Evolutionary conservation across 2,888 invertebrate species (phyloP).

Genomic region (Drosophila parthenogenetica): DNA sequence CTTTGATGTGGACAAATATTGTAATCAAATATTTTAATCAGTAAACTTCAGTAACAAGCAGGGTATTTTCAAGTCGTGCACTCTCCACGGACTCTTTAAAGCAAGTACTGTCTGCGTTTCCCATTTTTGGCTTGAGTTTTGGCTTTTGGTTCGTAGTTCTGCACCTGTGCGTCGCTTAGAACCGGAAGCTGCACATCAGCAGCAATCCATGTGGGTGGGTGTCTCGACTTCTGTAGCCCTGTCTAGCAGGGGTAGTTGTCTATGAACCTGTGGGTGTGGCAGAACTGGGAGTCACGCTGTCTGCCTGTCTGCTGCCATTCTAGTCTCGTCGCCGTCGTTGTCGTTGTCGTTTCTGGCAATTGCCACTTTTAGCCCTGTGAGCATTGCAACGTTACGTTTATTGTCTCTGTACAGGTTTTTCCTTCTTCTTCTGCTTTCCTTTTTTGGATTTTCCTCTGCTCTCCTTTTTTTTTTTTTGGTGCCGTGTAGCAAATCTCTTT

Average conservation of each 20-base stretch:
- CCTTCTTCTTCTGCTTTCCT: neutral
- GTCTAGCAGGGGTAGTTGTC: neutral
- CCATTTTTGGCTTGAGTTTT: slow-evolving; percentile 18
- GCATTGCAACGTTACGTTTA: slow-evolving; percentile 64
- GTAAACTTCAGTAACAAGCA: too few relatives aligned
- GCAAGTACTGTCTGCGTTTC: neutral
- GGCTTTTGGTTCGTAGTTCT: slow-evolving; percentile 40
- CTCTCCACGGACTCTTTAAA: neutral
- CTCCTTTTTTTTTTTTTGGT: slow-evolving; percentile 4
- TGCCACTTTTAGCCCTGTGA: slow-evolving; percentile 67
- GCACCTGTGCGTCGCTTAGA: slow-evolving; percentile 78
- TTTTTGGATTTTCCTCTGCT: neutral
- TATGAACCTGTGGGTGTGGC: slow-evolving; percentile 4
- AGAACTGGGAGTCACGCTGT: slow-evolving; percentile 48
- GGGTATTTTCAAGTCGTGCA: neutral
- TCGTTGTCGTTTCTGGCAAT: slow-evolving; percentile 55
- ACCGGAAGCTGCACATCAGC: slow-evolving; percentile 78
- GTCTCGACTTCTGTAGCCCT: slow-evolving; percentile 3
- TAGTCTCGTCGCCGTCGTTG: slow-evolving; percentile 39
- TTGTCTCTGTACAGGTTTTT: slow-evolving; percentile 65
- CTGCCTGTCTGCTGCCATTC: slow-evolving; percentile 44
- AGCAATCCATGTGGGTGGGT: slow-evolving; percentile 57
- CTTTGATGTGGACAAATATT: too few relatives aligned
- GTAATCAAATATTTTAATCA: too few relatives aligned
- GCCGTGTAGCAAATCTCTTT: slow-evolving; percentile 79